Conservation (phyloP, 2,113 vertebrate species). For the Bos indicus region DNA sequence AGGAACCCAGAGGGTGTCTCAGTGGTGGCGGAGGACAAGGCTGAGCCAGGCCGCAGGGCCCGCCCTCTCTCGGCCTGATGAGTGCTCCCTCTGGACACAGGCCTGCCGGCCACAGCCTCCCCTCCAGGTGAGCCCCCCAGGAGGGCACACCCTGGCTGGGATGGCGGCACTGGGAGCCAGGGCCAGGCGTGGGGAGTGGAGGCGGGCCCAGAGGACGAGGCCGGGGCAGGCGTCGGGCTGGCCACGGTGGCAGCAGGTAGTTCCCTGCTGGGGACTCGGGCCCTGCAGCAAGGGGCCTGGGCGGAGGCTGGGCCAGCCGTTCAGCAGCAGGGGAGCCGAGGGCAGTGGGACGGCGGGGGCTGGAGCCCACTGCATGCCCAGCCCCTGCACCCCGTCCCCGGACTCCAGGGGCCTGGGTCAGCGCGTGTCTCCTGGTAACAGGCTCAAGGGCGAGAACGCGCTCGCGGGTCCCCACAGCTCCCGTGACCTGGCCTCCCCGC, state of each 20-base stretch:
- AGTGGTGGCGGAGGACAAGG: background rate
- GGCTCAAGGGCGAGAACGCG: rapidly evolving
- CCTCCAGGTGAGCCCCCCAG: background rate
- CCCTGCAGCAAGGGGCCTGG: background rate
- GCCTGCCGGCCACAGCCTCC: background rate
- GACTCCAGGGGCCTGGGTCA: background rate
- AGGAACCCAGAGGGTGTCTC: background rate
- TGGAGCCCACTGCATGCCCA: background rate
- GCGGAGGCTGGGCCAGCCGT: rapidly evolving
- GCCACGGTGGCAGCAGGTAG: background rate
- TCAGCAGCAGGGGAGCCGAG: background rate
- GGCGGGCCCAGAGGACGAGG: background rate
- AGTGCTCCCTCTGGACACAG: background rate
- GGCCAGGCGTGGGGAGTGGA: no score
- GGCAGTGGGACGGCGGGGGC: background rate
- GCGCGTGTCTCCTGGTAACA: rapidly evolving
- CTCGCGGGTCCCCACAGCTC: background rate
- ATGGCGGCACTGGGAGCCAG: no score
- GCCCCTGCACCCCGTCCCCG: no score
- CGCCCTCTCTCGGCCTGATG: background rate
- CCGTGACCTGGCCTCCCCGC: rapidly evolving
- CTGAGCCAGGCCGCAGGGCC: background rate
- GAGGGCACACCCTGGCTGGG: background rate
- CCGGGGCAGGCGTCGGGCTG: background rate
- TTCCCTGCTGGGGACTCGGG: background rate